These are phyloP conservation scores for Aphrophora alni DNA, from an alignment of 2,888 invertebrate genomes.

Conservation along the genomic window DNA sequence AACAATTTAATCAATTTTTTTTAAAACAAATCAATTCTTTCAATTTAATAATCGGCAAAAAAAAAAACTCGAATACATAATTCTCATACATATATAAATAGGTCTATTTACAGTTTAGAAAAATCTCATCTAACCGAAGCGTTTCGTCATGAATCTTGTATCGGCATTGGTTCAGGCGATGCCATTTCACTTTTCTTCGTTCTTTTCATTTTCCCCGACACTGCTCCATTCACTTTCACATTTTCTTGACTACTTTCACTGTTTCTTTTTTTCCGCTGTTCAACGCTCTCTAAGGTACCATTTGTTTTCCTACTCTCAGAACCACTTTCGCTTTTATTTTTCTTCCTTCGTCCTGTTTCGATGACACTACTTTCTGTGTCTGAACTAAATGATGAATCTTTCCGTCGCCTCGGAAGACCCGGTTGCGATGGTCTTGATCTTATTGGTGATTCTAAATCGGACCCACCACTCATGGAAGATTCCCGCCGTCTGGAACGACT, in stretches of 20 bases:
- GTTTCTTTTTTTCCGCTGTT: conserved; percentile 30
- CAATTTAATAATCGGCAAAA: too few relatives aligned
- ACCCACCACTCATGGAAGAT: conserved; percentile 28
- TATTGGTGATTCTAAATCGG: conserved; percentile 55
- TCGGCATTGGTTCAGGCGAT: conserved; percentile 7
- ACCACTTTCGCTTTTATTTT: conserved; percentile 28
- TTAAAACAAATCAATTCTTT: too few relatives aligned
- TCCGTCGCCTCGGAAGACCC: conserved; percentile 58
- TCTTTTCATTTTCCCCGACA: not conserved
- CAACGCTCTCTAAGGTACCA: not conserved
- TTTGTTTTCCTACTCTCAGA: not conserved
- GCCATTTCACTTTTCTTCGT: conserved; percentile 17
- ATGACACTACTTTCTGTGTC: conserved; percentile 58
- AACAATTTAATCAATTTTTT: too few relatives aligned
- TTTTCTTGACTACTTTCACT: conserved; percentile 29
- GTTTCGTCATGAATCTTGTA: not conserved
- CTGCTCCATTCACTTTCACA: conserved; percentile 9
- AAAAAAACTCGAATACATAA: too few relatives aligned
- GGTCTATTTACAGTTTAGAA: not conserved
- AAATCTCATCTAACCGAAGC: too few relatives aligned
- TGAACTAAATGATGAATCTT: conserved; percentile 58
- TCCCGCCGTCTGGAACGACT: conserved; percentile 28
- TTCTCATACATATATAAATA: not conserved
- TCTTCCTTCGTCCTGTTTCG: conserved; percentile 51
- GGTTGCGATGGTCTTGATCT: conserved; percentile 54